Conservation (phyloP, 2,888 invertebrate genomes). For the Oscheius onirici region DNA sequence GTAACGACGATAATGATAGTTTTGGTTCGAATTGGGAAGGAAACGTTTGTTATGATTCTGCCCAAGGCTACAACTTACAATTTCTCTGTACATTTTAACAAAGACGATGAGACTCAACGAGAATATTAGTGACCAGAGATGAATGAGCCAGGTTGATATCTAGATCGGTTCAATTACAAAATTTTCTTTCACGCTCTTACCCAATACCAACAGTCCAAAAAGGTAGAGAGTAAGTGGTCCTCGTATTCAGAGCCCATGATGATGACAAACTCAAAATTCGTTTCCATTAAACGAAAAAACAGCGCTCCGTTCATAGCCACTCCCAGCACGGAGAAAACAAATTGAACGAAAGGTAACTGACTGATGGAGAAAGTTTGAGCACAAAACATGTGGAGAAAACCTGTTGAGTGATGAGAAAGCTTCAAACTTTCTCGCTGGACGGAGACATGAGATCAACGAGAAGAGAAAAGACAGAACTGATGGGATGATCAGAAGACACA, state of each 20-base stretch:
- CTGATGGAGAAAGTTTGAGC: no score
- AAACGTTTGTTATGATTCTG: no score
- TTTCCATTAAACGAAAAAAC: conserved; percentile 12
- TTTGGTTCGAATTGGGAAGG: no score
- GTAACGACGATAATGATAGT: no score
- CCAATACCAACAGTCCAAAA: conserved; percentile 25
- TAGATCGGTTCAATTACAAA: not conserved
- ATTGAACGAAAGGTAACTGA: conserved; percentile 15
- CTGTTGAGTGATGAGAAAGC: conserved; percentile 14
- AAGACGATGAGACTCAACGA: conserved; percentile 1
- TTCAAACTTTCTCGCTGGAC: conserved; percentile 20
- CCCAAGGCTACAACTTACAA: not conserved
- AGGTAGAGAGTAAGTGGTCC: conserved; percentile 11
- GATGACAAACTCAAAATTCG: conserved; percentile 15
- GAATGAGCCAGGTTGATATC: conserved; percentile 10
- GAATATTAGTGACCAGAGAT: conserved; percentile 11
- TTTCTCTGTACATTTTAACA: conserved; percentile 18
- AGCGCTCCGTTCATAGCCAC: not conserved
- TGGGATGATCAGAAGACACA: conserved; percentile 18
- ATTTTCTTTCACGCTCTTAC: not conserved
- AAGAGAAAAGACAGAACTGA: conserved; percentile 16
- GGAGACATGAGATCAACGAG: conserved; percentile 12
- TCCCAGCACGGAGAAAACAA: conserved; percentile 8
- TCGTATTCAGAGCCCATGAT: conserved; percentile 1
- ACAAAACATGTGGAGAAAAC: not conserved